These are phyloP conservation scores for Carassius auratus DNA, from an alignment of 2,113 vertebrate genomes.

Conservation along the genomic window DNA sequence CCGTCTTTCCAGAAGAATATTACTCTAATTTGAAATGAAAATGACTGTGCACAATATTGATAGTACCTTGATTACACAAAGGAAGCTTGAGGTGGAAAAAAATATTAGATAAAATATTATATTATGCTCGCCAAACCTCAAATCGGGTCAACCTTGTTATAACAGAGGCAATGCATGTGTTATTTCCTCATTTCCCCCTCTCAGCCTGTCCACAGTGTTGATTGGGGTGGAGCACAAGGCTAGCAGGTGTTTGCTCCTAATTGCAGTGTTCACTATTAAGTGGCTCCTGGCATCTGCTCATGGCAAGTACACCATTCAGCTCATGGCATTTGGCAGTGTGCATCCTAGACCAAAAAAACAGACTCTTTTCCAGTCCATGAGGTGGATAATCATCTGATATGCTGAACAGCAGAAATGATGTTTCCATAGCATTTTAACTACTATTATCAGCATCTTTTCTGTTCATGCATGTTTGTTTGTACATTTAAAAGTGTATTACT, in stretches of 20 bases:
- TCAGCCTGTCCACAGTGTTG: constrained; percentile 20
- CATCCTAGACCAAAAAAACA: constrained; percentile 6
- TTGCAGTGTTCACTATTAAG: constrained; percentile 56
- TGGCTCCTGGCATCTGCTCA: constrained; percentile 55
- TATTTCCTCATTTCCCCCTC: not conserved
- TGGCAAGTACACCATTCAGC: constrained; percentile 55
- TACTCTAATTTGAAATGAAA: constrained; percentile 1
- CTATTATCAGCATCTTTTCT: too few relatives aligned
- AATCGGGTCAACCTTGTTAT: not conserved
- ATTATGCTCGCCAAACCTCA: not conserved
- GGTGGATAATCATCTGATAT: constrained; percentile 32
- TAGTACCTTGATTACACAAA: constrained; percentile 8
- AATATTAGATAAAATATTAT: too few relatives aligned
- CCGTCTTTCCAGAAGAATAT: constrained; percentile 17
- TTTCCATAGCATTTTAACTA: too few relatives aligned
- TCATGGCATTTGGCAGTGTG: constrained; percentile 33
- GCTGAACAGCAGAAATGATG: constrained; percentile 1
- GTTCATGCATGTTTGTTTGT: not conserved
- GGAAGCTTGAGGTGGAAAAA: not conserved
- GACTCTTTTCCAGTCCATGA: constrained; percentile 37
- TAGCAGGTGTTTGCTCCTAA: constrained; percentile 56
- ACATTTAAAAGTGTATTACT: not conserved
- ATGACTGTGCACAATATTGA: not conserved
- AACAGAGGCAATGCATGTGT: not conserved
- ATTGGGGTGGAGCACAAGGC: constrained; percentile 18